phyloP scores from a whole-genome alignment of 2,113 vertebrate species.

The Brienomyrus longianalis region DNA sequence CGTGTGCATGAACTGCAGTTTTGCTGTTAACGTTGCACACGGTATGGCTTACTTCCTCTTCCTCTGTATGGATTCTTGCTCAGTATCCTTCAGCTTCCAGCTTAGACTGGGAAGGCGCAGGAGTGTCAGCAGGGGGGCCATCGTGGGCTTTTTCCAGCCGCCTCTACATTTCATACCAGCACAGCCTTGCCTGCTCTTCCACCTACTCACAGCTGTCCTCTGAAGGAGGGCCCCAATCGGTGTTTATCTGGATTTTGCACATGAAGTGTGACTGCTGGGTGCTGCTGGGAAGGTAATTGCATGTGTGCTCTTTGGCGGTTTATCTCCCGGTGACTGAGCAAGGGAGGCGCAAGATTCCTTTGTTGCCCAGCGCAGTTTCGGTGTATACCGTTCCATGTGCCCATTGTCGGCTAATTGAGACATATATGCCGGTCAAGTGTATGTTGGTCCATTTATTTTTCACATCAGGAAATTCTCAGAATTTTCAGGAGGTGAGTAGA shows the following conservation, averaged over 20 bases:
- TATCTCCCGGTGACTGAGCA: background rate
- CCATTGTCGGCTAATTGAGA: background rate
- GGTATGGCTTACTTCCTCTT: background rate
- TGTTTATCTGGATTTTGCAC: background rate
- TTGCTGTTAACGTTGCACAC: background rate
- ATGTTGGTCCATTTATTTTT: background rate
- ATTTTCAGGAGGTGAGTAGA: background rate
- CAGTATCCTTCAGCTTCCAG: background rate
- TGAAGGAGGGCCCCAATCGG: background rate
- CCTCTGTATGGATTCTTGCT: background rate
- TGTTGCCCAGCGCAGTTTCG: background rate
- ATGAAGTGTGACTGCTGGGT: background rate
- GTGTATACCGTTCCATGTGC: background rate
- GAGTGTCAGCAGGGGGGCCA: background rate
- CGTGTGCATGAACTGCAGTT: background rate
- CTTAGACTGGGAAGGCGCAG: background rate
- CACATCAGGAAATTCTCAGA: background rate
- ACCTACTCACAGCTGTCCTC: background rate
- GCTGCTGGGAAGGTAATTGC: background rate
- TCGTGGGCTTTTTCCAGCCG: background rate
- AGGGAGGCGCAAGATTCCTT: background rate
- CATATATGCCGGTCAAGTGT: background rate
- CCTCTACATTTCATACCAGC: background rate
- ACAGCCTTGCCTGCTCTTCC: background rate
- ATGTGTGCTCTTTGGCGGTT: background rate